These are phyloP conservation scores for Heliornis fulica DNA, from an alignment of 2,113 vertebrate species.

Conservation along the genomic window DNA sequence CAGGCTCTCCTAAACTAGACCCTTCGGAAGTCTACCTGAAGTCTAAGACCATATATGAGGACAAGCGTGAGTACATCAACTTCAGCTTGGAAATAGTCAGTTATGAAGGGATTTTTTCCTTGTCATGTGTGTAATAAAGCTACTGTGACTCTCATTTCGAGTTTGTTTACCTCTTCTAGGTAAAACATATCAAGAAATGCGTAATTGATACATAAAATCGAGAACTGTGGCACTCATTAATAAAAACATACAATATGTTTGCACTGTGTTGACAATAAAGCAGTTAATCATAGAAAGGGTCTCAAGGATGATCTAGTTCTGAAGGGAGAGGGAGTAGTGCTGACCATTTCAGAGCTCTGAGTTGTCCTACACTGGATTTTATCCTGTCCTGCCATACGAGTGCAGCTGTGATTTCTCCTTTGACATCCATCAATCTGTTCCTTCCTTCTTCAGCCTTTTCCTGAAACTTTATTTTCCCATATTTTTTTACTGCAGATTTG, in stretches of 20 bases:
- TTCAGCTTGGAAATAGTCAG: background rate
- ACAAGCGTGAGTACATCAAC: constrained; percentile 86
- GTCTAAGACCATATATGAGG: constrained; percentile 90
- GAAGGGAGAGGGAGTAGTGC: background rate
- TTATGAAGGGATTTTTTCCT: background rate
- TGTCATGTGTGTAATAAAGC: background rate
- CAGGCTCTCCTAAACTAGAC: constrained; percentile 90
- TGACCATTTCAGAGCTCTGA: background rate
- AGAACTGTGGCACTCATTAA: background rate
- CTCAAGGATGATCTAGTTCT: background rate
- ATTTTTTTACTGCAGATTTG: background rate
- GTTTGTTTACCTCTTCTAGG: background rate
- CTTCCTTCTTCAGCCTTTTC: background rate
- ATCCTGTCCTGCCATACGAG: background rate
- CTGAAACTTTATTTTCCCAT: background rate
- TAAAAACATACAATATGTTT: background rate
- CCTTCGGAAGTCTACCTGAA: constrained; percentile 95
- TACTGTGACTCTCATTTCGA: background rate
- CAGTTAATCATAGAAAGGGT: background rate
- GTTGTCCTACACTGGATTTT: background rate
- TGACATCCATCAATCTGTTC: background rate
- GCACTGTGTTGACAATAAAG: background rate
- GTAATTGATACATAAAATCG: background rate
- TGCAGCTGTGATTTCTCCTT: background rate
- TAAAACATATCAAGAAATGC: background rate